These are phyloP conservation scores for Ptychodera flava DNA, from an alignment of 35 echinoderm and acorn worm species.

Conservation along the genomic window DNA sequence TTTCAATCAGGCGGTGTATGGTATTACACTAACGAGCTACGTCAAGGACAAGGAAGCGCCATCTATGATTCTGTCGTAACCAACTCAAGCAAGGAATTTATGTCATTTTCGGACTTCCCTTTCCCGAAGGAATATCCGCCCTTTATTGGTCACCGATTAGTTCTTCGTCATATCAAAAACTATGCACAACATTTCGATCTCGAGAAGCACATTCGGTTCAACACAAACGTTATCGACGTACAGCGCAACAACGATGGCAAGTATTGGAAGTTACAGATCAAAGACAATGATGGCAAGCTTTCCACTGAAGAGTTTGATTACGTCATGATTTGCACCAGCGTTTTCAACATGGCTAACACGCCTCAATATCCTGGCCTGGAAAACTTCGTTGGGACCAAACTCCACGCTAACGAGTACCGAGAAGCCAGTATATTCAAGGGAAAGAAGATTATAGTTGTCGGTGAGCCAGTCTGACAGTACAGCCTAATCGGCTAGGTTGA, in stretches of 20 bases:
- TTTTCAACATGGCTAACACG: not conserved
- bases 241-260: conserved; percentile 7
- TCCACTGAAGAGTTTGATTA: conserved; percentile 35
- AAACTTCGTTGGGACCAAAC: conserved; percentile 21
- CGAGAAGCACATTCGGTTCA: conserved; percentile 43
- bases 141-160: conserved; percentile 26
- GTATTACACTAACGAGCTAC: conserved; percentile 8
- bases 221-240: conserved; percentile 37
- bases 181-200: conserved; percentile 75
- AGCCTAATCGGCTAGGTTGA: too few species aligned
- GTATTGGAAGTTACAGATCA: not conserved
- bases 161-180: conserved; percentile 43
- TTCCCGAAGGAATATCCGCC: conserved; percentile 63
- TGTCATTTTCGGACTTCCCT: conserved; percentile 73
- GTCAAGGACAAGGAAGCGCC: conserved; percentile 4
- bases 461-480: too few species aligned
- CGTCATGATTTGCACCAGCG: conserved; percentile 49
- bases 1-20: conserved; percentile 53
- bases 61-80: conserved; percentile 45
- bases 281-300: not conserved
- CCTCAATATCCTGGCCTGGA: conserved; percentile 21
- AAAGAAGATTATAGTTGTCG: conserved; percentile 41
- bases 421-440: not conserved
- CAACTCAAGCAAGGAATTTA: conserved; percentile 78
- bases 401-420: conserved; percentile 29